phyloP scores from a whole-genome alignment of 2,888 invertebrate genomes.

The Euzetes globulus region DNA sequence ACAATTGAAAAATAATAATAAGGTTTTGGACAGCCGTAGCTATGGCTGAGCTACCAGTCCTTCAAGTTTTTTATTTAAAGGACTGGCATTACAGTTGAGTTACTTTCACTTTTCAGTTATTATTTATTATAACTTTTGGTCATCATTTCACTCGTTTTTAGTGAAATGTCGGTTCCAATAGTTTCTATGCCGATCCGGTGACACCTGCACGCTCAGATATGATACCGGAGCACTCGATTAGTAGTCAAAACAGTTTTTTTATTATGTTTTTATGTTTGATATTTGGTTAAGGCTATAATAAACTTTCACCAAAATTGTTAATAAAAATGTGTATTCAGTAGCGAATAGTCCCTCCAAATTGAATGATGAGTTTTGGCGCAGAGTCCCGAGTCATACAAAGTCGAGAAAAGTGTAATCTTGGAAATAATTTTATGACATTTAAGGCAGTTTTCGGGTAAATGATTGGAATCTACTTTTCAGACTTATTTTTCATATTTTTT shows the following conservation, averaged over 20 bases:
- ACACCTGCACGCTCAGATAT: neutral
- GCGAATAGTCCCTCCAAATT: neutral
- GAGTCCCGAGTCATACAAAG: neutral
- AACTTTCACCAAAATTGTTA: neutral
- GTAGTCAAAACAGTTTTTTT: neutral
- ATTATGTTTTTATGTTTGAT: neutral
- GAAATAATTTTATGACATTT: neutral
- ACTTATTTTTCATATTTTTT: neutral
- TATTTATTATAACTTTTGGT: no score
- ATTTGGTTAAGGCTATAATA: neutral
- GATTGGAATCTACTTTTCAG: neutral
- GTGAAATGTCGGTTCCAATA: no score
- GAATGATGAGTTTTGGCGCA: no score
- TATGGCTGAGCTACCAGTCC: no score
- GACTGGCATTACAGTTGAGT: no score
- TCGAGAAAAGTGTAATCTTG: neutral
- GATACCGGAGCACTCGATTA: neutral
- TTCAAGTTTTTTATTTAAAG: no score
- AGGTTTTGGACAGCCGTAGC: no score
- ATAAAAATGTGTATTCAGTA: neutral
- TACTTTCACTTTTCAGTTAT: no score
- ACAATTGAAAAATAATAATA: no score
- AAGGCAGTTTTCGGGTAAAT: no score
- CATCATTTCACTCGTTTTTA: no score
- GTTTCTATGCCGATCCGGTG: no score